Conservation (phyloP, 2,888 invertebrate species). For the Ormyrus rosae region DNA sequence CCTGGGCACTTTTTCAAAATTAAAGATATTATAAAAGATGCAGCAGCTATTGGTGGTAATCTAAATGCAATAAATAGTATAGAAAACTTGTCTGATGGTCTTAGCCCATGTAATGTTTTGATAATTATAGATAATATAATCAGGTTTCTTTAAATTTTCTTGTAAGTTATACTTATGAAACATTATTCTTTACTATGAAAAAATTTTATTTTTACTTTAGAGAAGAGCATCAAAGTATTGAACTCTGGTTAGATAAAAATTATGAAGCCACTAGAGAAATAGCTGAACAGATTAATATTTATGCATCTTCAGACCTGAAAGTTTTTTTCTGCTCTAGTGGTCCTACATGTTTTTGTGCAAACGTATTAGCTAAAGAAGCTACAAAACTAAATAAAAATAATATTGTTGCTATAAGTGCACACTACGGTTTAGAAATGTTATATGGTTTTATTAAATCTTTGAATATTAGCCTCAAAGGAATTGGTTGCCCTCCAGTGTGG, state of each 20-base stretch:
- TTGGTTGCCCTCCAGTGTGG: conserved; percentile 82
- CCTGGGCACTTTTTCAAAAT: conserved; percentile 63
- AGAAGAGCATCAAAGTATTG: conserved; percentile 62
- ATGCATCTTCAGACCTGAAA: conserved; percentile 75
- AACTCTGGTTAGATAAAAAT: conserved; percentile 69
- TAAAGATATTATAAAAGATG: conserved; percentile 60
- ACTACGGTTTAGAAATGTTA: conserved; percentile 77
- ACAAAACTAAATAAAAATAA: conserved; percentile 76
- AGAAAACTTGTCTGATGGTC: conserved; percentile 75
- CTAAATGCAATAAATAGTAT: conserved; percentile 72
- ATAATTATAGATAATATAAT: conserved; percentile 77
- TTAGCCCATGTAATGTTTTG: conserved; percentile 77
- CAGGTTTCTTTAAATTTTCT: conserved; percentile 58
- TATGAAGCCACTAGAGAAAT: conserved; percentile 73
- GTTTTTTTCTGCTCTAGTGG: conserved; percentile 79
- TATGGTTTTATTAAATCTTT: conserved; percentile 65
- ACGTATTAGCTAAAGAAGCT: conserved; percentile 74
- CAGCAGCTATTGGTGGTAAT: conserved; percentile 54
- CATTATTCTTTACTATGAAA: conserved; percentile 34
- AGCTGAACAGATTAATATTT: conserved; percentile 77
- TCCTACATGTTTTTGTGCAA: conserved; percentile 80
- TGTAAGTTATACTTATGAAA: background rate
- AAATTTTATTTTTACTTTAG: conserved; percentile 64
- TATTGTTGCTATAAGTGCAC: conserved; percentile 79
- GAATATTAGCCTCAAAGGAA: conserved; percentile 76